phyloP scores from a whole-genome alignment of 1,140 invertebrate species.

The Hycleus phaleratus region DNA sequence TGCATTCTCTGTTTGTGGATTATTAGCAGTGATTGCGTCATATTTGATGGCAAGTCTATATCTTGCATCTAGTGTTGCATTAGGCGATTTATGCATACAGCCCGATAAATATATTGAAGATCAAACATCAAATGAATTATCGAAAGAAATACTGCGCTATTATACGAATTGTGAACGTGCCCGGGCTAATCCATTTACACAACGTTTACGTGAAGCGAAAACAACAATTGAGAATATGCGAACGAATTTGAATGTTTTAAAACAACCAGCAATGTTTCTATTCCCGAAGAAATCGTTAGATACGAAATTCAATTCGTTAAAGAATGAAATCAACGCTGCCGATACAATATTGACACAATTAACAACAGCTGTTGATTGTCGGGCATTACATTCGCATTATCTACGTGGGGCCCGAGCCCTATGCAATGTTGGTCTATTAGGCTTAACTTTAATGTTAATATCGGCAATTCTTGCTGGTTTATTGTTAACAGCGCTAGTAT shows the following conservation, averaged over 20 bases:
- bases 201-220: slow-evolving; percentile 65
- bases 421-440: slow-evolving; percentile 73
- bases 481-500: slow-evolving; percentile 83
- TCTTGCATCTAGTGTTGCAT: slow-evolving; percentile 58
- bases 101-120: slow-evolving; percentile 48
- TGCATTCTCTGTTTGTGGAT: slow-evolving; percentile 75
- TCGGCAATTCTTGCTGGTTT: slow-evolving; percentile 78
- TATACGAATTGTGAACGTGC: slow-evolving; percentile 75
- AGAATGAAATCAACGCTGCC: slow-evolving; percentile 61
- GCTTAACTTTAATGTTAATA: slow-evolving; percentile 74
- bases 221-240: slow-evolving; percentile 63
- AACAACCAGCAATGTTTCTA: slow-evolving; percentile 52
- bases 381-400: slow-evolving; percentile 71
- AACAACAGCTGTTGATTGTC: slow-evolving; percentile 70
- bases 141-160: slow-evolving; percentile 61
- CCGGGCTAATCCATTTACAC: slow-evolving; percentile 69
- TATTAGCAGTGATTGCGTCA: slow-evolving; percentile 83
- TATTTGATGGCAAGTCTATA: slow-evolving; percentile 81
- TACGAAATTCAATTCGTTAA: slow-evolving; percentile 61
- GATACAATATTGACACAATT: slow-evolving; percentile 51
- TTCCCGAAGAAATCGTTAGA: slow-evolving; percentile 50
- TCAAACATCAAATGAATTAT: slow-evolving; percentile 40
- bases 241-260: slow-evolving; percentile 52
- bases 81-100: slow-evolving; percentile 66
- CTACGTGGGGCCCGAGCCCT: slow-evolving; percentile 64